Conservation (phyloP, 1,140 invertebrate genomes). For the Eupristina koningsbergeri region DNA sequence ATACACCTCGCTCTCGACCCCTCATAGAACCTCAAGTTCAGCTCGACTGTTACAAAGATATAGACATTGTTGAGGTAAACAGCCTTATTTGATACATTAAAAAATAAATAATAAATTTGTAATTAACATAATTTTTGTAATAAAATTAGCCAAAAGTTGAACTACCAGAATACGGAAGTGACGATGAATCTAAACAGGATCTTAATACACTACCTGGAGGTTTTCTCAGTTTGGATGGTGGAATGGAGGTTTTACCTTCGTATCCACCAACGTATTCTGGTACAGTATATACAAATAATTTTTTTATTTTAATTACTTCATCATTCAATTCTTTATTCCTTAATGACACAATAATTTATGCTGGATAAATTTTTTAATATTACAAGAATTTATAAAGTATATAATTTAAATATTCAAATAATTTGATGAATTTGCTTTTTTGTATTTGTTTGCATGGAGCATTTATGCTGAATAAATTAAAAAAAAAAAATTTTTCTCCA, state of each 20-base stretch:
- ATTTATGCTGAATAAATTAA: neutral
- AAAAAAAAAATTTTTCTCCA: constrained; percentile 51
- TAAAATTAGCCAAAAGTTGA: constrained; percentile 73
- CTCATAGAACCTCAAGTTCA: constrained; percentile 72
- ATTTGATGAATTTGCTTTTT: no score
- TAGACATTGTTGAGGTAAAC: constrained; percentile 71
- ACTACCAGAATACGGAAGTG: constrained; percentile 76
- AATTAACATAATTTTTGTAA: constrained; percentile 27
- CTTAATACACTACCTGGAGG: constrained; percentile 70
- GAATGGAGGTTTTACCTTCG: constrained; percentile 71
- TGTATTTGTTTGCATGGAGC: neutral
- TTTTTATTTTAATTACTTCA: neutral
- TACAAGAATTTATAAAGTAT: no score
- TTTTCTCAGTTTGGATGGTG: constrained; percentile 71
- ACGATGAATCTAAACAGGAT: constrained; percentile 73
- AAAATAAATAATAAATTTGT: constrained; percentile 22
- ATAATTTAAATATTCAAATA: no score
- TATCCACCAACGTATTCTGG: constrained; percentile 70
- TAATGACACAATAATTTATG: neutral
- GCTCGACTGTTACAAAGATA: constrained; percentile 73
- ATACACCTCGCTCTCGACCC: constrained; percentile 68
- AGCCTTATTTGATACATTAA: constrained; percentile 20
- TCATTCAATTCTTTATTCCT: neutral
- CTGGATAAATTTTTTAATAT: no score
- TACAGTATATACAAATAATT: constrained; percentile 51